Evolutionary conservation across 1,140 invertebrate species (phyloP).

Genomic region (Schlechtendalia chinensis): DNA sequence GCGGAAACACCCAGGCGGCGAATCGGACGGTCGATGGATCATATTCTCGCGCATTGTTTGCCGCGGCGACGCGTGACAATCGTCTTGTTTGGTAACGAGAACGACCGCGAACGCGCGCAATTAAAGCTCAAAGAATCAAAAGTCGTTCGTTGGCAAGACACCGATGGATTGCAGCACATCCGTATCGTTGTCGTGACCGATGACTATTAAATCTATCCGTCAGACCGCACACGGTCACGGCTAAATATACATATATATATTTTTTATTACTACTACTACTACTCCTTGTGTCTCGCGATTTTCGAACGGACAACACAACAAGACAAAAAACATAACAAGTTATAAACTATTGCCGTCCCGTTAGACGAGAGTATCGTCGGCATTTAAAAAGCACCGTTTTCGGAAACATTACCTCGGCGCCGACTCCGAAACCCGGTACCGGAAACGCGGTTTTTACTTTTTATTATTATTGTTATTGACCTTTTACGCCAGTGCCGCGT

Average conservation of each 20-base stretch:
- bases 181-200: background rate
- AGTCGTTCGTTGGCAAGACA: background rate
- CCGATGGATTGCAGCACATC: background rate
- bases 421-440: background rate
- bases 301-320: no score
- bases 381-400: conserved; percentile 35
- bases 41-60: no score
- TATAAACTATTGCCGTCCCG: no score
- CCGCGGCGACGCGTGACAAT: no score
- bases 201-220: conserved; percentile 10
- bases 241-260: background rate
- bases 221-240: background rate
- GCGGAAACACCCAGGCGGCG: no score
- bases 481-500: conserved; percentile 6
- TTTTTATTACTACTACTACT: no score
- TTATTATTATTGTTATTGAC: conserved; percentile 1
- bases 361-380: no score
- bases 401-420: background rate
- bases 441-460: background rate
- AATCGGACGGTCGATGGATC: no score
- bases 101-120: background rate
- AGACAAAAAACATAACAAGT: no score
- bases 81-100: no score
- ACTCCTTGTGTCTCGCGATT: no score
- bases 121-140: conserved; percentile 19